Evolutionary conservation across 2,797 vertebrate genomes (phyloP).

Genomic region (Florisuga fusca): DNA sequence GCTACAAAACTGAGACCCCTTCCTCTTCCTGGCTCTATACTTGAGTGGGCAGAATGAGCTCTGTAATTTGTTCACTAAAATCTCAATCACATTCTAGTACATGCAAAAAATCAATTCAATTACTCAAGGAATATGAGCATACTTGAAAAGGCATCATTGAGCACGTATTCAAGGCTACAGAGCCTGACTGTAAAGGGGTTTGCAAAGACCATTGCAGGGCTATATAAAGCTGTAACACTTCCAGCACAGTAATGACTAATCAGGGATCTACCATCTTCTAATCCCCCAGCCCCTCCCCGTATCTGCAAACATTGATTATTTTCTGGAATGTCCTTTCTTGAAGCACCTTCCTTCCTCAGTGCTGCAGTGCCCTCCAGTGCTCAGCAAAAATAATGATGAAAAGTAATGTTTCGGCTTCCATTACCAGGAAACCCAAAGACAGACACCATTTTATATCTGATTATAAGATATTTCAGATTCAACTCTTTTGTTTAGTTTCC

Average conservation of each 20-base stretch:
- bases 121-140: not conserved
- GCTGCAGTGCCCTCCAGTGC: conserved; percentile 76
- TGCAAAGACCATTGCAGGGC: not conserved
- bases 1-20: not conserved
- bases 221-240: conserved; percentile 24
- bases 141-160: not conserved
- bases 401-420: not conserved
- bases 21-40: not conserved
- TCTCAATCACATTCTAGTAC: not conserved
- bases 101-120: not conserved
- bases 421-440: not conserved
- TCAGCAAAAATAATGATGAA: not conserved
- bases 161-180: not conserved
- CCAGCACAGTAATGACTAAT: not conserved
- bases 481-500: not conserved
- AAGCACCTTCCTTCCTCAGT: not conserved
- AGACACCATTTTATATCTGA: conserved; percentile 68
- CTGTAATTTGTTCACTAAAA: not conserved
- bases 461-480: not conserved
- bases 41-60: not conserved
- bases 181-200: not conserved
- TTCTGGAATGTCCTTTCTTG: not conserved
- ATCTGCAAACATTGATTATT: not conserved
- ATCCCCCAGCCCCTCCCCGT: not conserved
- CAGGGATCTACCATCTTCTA: not conserved